Evolutionary conservation across 2,888 invertebrate species (phyloP).

Genomic region (Belgica antarctica): DNA sequence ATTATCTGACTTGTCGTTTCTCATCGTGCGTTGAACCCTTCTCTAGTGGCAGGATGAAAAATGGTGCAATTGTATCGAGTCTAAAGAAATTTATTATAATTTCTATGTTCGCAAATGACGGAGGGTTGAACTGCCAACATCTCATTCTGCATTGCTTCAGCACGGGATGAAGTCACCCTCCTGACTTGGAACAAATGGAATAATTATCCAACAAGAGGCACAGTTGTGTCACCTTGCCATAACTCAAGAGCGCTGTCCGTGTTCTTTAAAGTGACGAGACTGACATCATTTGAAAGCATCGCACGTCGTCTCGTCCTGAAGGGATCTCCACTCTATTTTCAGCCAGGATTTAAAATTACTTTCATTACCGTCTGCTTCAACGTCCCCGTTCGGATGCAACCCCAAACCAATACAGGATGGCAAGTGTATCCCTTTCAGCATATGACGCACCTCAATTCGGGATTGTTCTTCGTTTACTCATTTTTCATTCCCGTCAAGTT

Average conservation of each 20-base stretch:
- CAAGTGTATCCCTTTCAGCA: not conserved
- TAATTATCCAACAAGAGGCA: not conserved
- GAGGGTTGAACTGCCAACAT: slow-evolving; percentile 14
- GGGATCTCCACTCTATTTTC: not conserved
- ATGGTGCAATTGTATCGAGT: slow-evolving; percentile 20
- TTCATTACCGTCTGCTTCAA: not conserved
- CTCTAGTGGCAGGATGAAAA: slow-evolving; percentile 3
- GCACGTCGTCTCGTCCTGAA: not conserved
- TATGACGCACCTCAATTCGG: not conserved
- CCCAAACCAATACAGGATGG: not conserved
- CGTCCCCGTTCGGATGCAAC: not conserved
- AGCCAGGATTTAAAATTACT: not conserved
- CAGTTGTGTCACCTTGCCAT: not conserved
- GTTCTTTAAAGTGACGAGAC: not conserved
- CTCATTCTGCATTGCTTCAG: not conserved
- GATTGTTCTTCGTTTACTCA: not conserved
- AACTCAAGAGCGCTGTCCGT: not conserved
- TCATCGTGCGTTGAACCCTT: slow-evolving; percentile 6
- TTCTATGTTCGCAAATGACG: not conserved
- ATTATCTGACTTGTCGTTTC: not conserved
- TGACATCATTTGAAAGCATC: not conserved
- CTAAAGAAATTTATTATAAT: slow-evolving; percentile 5
- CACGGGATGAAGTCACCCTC: slow-evolving; percentile 8
- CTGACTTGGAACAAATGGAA: slow-evolving; percentile 16
- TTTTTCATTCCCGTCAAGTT: not conserved